Evolutionary conservation across 2,888 invertebrate genomes (phyloP), one percentile per base, ranked within the genome.

Genomic region (Bhutanitis thaidina): DNA sequence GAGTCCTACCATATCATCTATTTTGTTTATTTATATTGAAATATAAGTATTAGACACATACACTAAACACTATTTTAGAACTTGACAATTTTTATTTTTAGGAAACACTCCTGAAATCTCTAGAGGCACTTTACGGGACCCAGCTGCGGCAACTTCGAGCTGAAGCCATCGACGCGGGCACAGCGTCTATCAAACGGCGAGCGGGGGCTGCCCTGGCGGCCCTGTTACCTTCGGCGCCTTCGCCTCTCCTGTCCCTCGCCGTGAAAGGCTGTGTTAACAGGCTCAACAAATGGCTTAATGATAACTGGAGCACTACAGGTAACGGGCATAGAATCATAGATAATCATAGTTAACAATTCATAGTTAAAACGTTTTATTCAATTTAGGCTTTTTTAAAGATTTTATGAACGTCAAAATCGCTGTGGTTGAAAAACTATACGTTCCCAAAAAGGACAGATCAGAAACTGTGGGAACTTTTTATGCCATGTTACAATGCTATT

Each of bases 181-280:
- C 62, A 1, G 53, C 53, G 0, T 16, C 53, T n/a, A 60, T 68
- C 3, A 25, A 37, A 1, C 1, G 51, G 0, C 65, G 82, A 0
- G 67, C 69, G 0, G 52, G 56, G 1, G 63, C 65, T 1, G 85
- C 82, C 1, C 65, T 83, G 7, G n/a, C 47, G 0, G 76, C 82
- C 0, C 56, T 86, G 27, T 55, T 84, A 34, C 74, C 78, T 0
- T n/a, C 56, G 0, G 77, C 77, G 10, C 72, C 77, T n/a, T 47
- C 58, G 9, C 74, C 74, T 7, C 61, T 82, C 0, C 71, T 66
- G 3, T 54, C 72, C 2, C 56, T 77, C 0, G 80, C 72, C 0
- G 67, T 59, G 0, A 55, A 64, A 0, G 66, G 66, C 65, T 20
- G 57, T n/a, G 43, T 46, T 16, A 65, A n/a, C 60, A 45, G 70